Conservation (phyloP, 2,113 vertebrate species). For the Microcebus tavaratra region DNA sequence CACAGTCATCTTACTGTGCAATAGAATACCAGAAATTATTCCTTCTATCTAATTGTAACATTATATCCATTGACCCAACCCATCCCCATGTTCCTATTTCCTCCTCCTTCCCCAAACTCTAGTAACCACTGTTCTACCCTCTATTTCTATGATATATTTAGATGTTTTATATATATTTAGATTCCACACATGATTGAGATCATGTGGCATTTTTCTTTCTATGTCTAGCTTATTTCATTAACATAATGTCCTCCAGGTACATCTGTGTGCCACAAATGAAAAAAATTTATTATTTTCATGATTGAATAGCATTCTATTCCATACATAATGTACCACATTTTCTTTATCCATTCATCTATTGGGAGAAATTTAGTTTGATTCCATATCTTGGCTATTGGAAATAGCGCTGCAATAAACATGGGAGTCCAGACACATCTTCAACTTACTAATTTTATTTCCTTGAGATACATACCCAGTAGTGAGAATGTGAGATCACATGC, state of each 20-base stretch:
- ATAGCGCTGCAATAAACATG: neutral
- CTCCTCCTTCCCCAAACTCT: neutral
- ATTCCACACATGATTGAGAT: neutral
- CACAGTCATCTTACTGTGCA: neutral
- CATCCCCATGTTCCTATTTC: neutral
- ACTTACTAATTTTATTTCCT: neutral
- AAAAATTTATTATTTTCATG: neutral
- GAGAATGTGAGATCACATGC: neutral
- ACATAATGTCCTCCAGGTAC: neutral
- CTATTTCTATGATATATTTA: neutral
- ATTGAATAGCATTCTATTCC: neutral
- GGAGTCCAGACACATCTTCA: neutral
- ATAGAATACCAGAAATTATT: neutral
- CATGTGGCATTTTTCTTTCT: neutral
- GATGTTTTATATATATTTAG: neutral
- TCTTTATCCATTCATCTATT: neutral
- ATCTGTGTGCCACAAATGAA: neutral
- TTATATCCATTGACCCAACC: neutral
- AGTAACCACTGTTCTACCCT: neutral
- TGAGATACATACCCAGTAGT: neutral
- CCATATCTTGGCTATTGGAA: neutral
- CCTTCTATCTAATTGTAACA: neutral
- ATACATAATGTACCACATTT: neutral
- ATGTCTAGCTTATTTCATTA: neutral
- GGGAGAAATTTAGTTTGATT: neutral